Percentiles rank a stretch among this genome's conserved stretches.
phyloP scores from a whole-genome alignment of 2,888 invertebrate species.

The Alloplasta piceator region DNA sequence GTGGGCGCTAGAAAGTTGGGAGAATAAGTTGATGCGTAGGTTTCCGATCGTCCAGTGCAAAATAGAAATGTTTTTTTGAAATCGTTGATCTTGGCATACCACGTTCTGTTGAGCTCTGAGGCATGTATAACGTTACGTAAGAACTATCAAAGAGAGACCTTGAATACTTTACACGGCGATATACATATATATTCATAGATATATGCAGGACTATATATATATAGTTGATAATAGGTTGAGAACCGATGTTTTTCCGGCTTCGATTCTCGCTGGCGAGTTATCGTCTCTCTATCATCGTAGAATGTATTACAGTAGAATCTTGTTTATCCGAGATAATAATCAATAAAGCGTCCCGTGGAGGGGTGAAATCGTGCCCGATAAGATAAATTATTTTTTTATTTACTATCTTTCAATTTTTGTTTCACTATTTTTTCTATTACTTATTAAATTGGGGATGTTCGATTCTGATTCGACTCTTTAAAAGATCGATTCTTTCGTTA shows the following conservation, averaged over 20 bases:
- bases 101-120: slow-evolving; percentile 45
- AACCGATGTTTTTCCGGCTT: slow-evolving; percentile 55
- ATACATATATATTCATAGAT: background rate
- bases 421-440: too few relatives aligned
- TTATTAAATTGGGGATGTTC: too few relatives aligned
- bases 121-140: slow-evolving; percentile 52
- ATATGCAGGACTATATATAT: background rate
- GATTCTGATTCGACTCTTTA: too few relatives aligned
- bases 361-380: too few relatives aligned
- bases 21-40: slow-evolving; percentile 12
- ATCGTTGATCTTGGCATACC: slow-evolving; percentile 14
- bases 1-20: slow-evolving; percentile 37
- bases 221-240: slow-evolving; percentile 43
- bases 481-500: too few relatives aligned
- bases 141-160: slow-evolving; percentile 39
- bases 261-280: slow-evolving; percentile 35
- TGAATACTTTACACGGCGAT: slow-evolving; percentile 32
- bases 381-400: too few relatives aligned
- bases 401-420: too few relatives aligned
- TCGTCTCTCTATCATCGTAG: background rate
- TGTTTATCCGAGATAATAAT: too few relatives aligned
- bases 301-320: too few relatives aligned
- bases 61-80: slow-evolving; percentile 18
- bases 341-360: too few relatives aligned
- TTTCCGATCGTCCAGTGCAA: background rate